Conservation (phyloP, 2,888 invertebrate species). For the Nasonia oneida region DNA sequence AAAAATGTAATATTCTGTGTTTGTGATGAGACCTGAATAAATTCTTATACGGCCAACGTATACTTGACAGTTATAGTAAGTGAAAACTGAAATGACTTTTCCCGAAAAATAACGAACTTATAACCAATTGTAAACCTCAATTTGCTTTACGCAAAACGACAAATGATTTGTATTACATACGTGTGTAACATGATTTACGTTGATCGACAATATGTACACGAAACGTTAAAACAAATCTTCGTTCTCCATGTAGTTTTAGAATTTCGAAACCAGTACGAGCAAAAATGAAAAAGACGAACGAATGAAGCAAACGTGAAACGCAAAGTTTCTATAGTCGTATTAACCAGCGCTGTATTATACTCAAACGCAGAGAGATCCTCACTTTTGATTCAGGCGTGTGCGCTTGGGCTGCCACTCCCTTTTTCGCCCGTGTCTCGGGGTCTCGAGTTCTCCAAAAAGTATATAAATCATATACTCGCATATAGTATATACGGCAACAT, state of each 20-base stretch:
- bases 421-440: slow-evolving; percentile 74
- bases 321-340: slow-evolving; percentile 51
- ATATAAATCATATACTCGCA: slow-evolving; percentile 58
- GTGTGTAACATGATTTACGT: not conserved
- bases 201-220: not conserved
- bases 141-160: not conserved
- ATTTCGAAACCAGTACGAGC: slow-evolving; percentile 25
- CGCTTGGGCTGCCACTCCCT: slow-evolving; percentile 69
- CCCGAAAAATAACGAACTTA: not conserved
- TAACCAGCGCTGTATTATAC: slow-evolving; percentile 70
- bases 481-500: slow-evolving; percentile 69
- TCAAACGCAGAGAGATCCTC: slow-evolving; percentile 72
- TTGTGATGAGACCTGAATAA: slow-evolving; percentile 32
- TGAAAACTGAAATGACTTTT: not conserved
- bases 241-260: slow-evolving; percentile 45
- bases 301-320: slow-evolving; percentile 6
- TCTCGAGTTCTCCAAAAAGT: slow-evolving; percentile 76
- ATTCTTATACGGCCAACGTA: not conserved
- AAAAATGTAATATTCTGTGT: slow-evolving; percentile 42
- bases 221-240: slow-evolving; percentile 31
- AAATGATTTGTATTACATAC: not conserved
- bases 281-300: slow-evolving; percentile 1
- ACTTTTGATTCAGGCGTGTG: slow-evolving; percentile 75
- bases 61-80: not conserved
- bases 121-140: not conserved